A percentile compares a stretch with the other conserved stretches of the same genome.
phyloP scores from a whole-genome alignment of 1,140 invertebrate species.

The Leptopilina boulardi region DNA sequence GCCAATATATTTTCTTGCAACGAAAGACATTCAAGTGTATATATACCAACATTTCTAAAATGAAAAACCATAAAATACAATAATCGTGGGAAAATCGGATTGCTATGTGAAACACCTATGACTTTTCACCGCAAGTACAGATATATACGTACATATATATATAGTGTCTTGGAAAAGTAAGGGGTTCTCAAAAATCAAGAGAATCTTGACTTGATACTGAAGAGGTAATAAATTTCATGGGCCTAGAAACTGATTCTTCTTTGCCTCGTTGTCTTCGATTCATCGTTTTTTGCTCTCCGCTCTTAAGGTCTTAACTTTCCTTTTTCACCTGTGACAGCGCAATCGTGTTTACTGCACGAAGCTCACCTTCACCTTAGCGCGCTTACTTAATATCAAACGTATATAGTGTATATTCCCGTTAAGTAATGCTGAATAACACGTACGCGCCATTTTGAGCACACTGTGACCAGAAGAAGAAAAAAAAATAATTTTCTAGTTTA shows the following conservation, averaged over 20 bases:
- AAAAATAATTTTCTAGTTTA: background rate
- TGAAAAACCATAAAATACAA: constrained; percentile 13
- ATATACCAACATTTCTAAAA: background rate
- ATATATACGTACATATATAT: too few relatives aligned
- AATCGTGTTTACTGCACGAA: constrained; percentile 38
- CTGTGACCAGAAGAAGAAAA: background rate
- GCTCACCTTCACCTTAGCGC: constrained; percentile 64
- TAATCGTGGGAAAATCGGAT: constrained; percentile 17
- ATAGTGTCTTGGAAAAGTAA: background rate
- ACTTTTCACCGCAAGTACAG: background rate
- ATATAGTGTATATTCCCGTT: constrained; percentile 52
- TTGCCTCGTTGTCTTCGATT: constrained; percentile 24
- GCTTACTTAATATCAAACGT: constrained; percentile 59
- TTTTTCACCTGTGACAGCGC: constrained; percentile 27
- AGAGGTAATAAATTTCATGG: constrained; percentile 8
- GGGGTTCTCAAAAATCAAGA: constrained; percentile 21
- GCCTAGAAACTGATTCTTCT: constrained; percentile 24
- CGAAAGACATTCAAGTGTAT: background rate
- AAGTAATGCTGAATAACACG: constrained; percentile 46
- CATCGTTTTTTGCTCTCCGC: constrained; percentile 24
- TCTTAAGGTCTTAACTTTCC: constrained; percentile 31
- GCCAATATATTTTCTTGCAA: background rate
- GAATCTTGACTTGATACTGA: constrained; percentile 25
- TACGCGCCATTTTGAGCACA: background rate
- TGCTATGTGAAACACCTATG: background rate